Conservation (phyloP, 37 sponge, comb jelly and placozoan species). For the Oopsacas minuta region DNA sequence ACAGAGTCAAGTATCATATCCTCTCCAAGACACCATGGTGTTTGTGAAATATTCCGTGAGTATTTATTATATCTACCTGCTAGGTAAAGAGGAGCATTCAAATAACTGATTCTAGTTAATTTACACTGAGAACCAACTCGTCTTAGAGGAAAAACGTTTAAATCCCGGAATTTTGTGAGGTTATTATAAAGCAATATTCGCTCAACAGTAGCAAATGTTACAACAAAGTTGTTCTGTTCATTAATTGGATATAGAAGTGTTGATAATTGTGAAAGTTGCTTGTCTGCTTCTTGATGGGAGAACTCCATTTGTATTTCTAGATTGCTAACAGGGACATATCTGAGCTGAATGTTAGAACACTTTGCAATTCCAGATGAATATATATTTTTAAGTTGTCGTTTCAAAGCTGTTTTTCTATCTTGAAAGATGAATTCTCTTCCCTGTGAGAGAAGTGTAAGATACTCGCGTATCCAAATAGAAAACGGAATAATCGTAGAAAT, state of each 20-base stretch:
- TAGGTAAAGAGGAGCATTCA: constrained; percentile 31
- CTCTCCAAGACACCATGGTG: constrained; percentile 85
- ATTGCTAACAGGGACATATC: neutral
- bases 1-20: constrained; percentile 58
- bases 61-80: constrained; percentile 89
- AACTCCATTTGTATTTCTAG: neutral
- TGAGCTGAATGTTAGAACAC: neutral
- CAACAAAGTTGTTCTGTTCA: neutral
- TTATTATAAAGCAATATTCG: neutral
- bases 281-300: neutral
- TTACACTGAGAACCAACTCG: neutral
- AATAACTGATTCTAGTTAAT: neutral
- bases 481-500: constrained; percentile 2
- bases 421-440: neutral
- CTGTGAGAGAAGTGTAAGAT: neutral
- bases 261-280: neutral
- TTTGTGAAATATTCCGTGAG: constrained; percentile 69
- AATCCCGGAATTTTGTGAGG: neutral
- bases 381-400: neutral
- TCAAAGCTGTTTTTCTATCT: constrained; percentile 8
- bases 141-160: neutral
- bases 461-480: neutral
- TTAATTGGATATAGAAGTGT: neutral
- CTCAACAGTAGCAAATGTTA: neutral
- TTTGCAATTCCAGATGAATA: neutral